Evolutionary conservation across 2,113 vertebrate genomes (phyloP), one percentile per base, ranked within the genome.

Genomic region (Mesocricetus auratus): DNA sequence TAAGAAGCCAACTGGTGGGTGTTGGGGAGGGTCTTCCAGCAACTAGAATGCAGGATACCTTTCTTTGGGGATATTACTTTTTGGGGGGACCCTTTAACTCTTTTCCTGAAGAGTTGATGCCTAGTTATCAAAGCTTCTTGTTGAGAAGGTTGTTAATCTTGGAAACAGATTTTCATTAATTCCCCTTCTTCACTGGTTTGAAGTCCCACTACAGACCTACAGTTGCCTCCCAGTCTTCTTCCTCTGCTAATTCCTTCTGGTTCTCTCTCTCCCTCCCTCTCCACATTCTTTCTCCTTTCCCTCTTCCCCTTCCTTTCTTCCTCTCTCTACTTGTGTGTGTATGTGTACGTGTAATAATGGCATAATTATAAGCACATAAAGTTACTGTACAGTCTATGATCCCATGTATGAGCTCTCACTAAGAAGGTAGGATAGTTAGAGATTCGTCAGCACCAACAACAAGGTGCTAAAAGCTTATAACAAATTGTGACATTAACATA

Each of bases 41-140:
- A 89, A 33, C 42, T 24, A 81, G 64, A 89, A 77, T 16, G 12
- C 39, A 89, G 26, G 66, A 58, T 50, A 85, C 5, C 86, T 87
- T 71, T 58, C 45, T 79, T 71, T 60, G 64, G 87, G 56, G 53
- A 83, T 47, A 45, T 96, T 94, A 86, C 19, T 29, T 93, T 94
- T 78, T 50, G n/a, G 15, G 39, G 60, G 60, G 58, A 75, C 19
- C 15, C 64, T 81, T 39, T 93, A 66, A 22, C 8, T 8, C 92
- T 90, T 86, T 90, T 26, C 58, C n/a, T 60, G 12, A 13, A 45
- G n/a, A 74, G 39, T 29, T 36, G 31, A 78, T 86, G 19, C n/a
- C 88, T 77, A 13, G 12, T 64, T 87, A 50, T 53, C 31, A 89
- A 15, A 7, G 39, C 33, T 93, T 86, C 77, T 71, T 89, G 29